phyloP scores from a whole-genome alignment of 1,140 invertebrate species.

The Penaeus japonicus region DNA sequence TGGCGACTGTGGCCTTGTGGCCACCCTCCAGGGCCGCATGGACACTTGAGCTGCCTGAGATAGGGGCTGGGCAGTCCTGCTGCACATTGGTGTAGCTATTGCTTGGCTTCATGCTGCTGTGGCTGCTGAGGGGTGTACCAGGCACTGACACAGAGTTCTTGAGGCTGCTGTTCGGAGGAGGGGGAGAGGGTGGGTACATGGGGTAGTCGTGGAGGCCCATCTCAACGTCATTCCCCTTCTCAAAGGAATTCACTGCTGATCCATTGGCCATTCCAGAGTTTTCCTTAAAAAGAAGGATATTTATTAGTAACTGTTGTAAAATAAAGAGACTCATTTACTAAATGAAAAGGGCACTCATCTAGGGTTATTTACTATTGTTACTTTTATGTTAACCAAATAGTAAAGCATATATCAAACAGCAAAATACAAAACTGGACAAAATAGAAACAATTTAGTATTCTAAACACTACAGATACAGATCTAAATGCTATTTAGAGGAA shows the following conservation, averaged over 20 bases:
- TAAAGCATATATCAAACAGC: no score
- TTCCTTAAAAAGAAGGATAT: background rate
- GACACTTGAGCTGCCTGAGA: conserved; percentile 6
- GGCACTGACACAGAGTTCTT: conserved; percentile 40
- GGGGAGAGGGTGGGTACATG: background rate
- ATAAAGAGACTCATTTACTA: no score
- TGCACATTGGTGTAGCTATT: conserved; percentile 23
- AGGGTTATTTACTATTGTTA: no score
- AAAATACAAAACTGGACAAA: no score
- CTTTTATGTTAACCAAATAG: no score
- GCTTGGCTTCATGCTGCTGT: conserved; percentile 29
- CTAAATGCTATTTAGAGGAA: no score
- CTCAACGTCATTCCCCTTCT: conserved; percentile 1
- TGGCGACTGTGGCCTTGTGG: background rate
- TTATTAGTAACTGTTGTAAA: background rate
- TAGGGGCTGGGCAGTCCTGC: conserved; percentile 8
- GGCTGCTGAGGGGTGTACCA: conserved; percentile 20
- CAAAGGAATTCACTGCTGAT: conserved; percentile 23
- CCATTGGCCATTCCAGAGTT: conserved; percentile 41
- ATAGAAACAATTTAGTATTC: no score
- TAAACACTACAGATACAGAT: no score
- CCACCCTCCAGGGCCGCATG: background rate
- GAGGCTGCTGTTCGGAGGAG: background rate
- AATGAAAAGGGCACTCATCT: no score
- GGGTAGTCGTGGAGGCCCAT: background rate